Evolutionary conservation across 2,888 invertebrate species (phyloP), one percentile per base, ranked within the genome.

Genomic region (Cancer borealis): DNA sequence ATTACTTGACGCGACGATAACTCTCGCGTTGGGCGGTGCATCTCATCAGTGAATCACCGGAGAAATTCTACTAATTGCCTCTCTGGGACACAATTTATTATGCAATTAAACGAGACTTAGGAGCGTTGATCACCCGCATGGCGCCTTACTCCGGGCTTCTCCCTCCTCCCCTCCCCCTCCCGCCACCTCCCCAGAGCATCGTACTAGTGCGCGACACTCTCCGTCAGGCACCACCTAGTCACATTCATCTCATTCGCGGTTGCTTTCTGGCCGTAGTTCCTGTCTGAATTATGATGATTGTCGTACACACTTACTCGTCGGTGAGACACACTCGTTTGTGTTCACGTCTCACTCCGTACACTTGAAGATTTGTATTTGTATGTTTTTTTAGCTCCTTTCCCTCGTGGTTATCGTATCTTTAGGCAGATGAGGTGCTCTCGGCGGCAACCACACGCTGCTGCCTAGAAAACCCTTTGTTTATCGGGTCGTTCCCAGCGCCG

Each of bases 1-100:
- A 84, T 39, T 84, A 39, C 84, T 84, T 84, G 84, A 84, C 30
- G 84, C 84, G 84, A 84, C 84, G n/a, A 30, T 84, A 84, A 84
- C 14, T 84, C 39, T 39, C 30, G 3, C 84, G 84, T 39, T 39
- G 84, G 84, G 84, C 84, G 84, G 84, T 84, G 84, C 84, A 39
- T 84, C 84, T 84, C 84, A 84, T 84, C 84, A 84, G 84, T 84
- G 84, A 84, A 84, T 84, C 84, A 84, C 84, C 84, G 84, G 84
- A 84, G 84, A 84, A 84, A 84, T 84, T 84, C 84, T 84, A 84
- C 84, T 84, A 84, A 84, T 84, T 84, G 84, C 84, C 84, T 84
- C 39, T 39, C 84, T 84, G 84, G 84, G 84, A 84, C 84, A 84
- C 84, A 84, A 84, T 84, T 84, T 84, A 84, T 84, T 39, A 84